phyloP scores from a whole-genome alignment of 1,140 invertebrate species.

The Drosophila tsacasi region DNA sequence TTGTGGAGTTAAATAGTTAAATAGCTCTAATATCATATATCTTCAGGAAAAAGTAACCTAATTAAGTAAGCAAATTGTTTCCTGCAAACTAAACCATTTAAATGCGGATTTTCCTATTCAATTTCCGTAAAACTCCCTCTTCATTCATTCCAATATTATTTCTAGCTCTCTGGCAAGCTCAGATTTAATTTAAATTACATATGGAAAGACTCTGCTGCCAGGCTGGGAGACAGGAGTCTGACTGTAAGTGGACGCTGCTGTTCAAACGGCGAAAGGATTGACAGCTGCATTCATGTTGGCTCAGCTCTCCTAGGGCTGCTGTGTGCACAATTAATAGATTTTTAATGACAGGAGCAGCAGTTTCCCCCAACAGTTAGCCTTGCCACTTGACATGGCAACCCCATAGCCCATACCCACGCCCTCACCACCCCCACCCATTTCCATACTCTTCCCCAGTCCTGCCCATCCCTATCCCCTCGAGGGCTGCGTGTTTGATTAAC shows the following conservation, averaged over 20 bases:
- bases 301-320: conserved; percentile 51
- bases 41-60: neutral
- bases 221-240: neutral
- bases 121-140: too few relatives aligned
- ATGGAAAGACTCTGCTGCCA: neutral
- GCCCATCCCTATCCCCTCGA: conserved; percentile 48
- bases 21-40: neutral
- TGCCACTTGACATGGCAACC: conserved; percentile 49
- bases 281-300: conserved; percentile 50
- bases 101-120: neutral
- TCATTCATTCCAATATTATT: neutral
- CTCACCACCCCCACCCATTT: neutral
- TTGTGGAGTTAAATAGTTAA: neutral
- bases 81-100: neutral
- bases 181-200: conserved; percentile 6
- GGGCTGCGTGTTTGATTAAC: conserved; percentile 82
- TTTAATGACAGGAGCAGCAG: conserved; percentile 73
- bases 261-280: conserved; percentile 34
- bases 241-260: conserved; percentile 16
- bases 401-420: neutral
- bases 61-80: neutral
- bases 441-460: conserved; percentile 1
- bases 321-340: conserved; percentile 82
- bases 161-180: neutral
- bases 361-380: conserved; percentile 19